Conservation (phyloP, 2,113 vertebrate genomes). For the Anthoscopus minutus region DNA sequence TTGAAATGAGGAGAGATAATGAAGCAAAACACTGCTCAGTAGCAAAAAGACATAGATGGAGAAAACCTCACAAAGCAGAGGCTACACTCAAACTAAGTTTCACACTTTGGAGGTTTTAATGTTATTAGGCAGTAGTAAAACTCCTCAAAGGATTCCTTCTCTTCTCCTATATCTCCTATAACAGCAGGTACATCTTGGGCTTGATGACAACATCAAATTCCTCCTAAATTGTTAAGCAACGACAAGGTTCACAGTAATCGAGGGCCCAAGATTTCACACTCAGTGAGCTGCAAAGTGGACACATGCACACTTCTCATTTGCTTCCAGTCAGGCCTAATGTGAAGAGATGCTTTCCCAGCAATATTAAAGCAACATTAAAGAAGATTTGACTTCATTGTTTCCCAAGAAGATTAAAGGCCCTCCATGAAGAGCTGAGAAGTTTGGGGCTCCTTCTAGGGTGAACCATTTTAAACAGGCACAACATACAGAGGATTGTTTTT, state of each 20-base stretch:
- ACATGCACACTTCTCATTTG: conserved; percentile 34
- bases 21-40: conserved; percentile 1
- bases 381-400: conserved; percentile 59
- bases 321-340: conserved; percentile 32
- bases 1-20: background rate
- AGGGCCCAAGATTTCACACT: conserved; percentile 48
- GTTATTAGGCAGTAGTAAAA: background rate
- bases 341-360: conserved; percentile 37
- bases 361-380: conserved; percentile 53
- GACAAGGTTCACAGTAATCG: conserved; percentile 41
- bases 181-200: background rate
- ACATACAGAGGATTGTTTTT: background rate
- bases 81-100: background rate
- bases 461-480: background rate
- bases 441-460: background rate
- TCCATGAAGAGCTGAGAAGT: conserved; percentile 24
- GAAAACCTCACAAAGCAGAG: background rate
- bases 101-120: background rate
- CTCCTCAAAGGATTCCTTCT: conserved; percentile 8
- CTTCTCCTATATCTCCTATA: background rate
- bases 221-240: conserved; percentile 46
- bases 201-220: conserved; percentile 59
- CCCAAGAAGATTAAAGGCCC: conserved; percentile 56
- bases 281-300: conserved; percentile 36
- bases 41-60: background rate